phyloP scores from a whole-genome alignment of 30 jellyfish, hydroid and myxozoan genomes.

The Morbakka virulenta region DNA sequence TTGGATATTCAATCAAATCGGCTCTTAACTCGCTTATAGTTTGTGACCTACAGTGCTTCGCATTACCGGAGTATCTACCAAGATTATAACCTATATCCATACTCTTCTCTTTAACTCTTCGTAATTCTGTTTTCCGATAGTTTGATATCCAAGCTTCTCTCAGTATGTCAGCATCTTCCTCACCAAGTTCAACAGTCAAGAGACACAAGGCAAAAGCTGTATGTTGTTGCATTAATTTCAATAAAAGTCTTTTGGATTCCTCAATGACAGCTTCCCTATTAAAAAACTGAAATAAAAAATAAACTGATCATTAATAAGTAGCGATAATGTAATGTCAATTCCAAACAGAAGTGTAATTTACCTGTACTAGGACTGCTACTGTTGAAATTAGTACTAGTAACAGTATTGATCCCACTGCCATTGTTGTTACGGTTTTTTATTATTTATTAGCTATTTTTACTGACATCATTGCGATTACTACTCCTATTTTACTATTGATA shows the following conservation, averaged over 20 bases:
- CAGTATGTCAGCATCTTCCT: neutral
- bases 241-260: neutral
- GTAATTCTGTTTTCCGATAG: neutral
- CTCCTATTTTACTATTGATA: too few relatives aligned
- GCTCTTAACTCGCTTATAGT: neutral
- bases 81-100: neutral
- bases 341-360: too few relatives aligned
- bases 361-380: too few relatives aligned
- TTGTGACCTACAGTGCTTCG: neutral
- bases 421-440: too few relatives aligned
- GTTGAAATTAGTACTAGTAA: too few relatives aligned
- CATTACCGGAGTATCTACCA: neutral
- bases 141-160: neutral
- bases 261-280: too few relatives aligned
- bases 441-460: too few relatives aligned
- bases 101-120: neutral
- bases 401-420: too few relatives aligned
- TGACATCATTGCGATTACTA: too few relatives aligned
- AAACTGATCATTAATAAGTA: too few relatives aligned
- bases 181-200: neutral
- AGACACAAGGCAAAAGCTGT: neutral
- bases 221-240: neutral
- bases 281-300: too few relatives aligned
- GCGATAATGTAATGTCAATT: too few relatives aligned
- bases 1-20: neutral